phyloP scores from a whole-genome alignment of 2,888 invertebrate genomes.

The Drosophila suboccidentalis region DNA sequence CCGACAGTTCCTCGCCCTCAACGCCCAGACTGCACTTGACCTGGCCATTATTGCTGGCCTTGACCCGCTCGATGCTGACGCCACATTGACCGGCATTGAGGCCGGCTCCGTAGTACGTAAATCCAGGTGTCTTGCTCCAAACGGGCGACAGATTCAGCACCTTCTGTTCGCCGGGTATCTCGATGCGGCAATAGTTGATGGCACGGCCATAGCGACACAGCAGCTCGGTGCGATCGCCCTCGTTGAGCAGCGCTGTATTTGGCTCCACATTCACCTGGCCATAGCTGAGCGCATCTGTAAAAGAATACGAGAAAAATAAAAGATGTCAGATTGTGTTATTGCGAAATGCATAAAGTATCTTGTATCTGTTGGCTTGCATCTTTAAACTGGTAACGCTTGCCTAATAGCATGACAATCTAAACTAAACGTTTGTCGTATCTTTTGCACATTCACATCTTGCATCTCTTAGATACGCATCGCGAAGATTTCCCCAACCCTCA shows the following conservation, averaged over 20 bases:
- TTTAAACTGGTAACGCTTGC: slow-evolving; percentile 26
- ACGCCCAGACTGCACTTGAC: slow-evolving; percentile 90
- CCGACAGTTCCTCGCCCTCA: slow-evolving; percentile 88
- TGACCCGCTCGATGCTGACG: slow-evolving; percentile 88
- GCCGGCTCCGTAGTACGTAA: slow-evolving; percentile 87
- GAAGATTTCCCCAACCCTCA: neutral
- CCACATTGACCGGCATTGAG: slow-evolving; percentile 90
- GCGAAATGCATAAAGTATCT: slow-evolving; percentile 44
- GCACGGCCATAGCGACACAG: slow-evolving; percentile 82
- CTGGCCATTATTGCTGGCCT: slow-evolving; percentile 89
- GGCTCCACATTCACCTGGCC: slow-evolving; percentile 84
- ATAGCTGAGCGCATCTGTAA: slow-evolving; percentile 80
- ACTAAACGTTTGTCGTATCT: slow-evolving; percentile 52
- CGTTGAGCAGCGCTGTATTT: slow-evolving; percentile 82
- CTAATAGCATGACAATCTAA: slow-evolving; percentile 47
- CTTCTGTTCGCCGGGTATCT: slow-evolving; percentile 86
- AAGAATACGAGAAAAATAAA: slow-evolving; percentile 14
- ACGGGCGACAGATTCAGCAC: slow-evolving; percentile 86
- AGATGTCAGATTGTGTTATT: slow-evolving; percentile 29
- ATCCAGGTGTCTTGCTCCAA: slow-evolving; percentile 85
- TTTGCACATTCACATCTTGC: slow-evolving; percentile 39
- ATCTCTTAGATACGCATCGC: slow-evolving; percentile 58
- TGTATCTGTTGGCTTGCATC: slow-evolving; percentile 28
- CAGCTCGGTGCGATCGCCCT: slow-evolving; percentile 83
- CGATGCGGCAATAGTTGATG: slow-evolving; percentile 86